Conservation (phyloP, 2,888 invertebrate genomes). For the Drosophila peninsularis region DNA sequence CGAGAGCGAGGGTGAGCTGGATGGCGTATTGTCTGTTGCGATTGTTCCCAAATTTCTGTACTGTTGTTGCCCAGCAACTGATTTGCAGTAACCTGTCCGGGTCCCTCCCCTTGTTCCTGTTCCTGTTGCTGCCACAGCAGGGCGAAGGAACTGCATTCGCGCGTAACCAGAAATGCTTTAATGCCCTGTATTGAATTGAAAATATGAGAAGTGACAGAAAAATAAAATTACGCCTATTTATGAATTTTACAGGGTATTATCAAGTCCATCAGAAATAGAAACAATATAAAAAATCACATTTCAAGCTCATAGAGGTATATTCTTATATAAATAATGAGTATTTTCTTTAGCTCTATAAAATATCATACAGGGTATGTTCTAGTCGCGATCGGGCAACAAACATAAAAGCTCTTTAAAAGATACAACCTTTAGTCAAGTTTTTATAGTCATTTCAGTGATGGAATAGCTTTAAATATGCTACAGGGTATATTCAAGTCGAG, state of each 20-base stretch:
- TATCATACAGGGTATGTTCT: neutral
- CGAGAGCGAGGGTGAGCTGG: constrained; percentile 17
- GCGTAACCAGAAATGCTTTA: constrained; percentile 36
- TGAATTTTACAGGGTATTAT: no score
- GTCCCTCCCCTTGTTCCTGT: neutral
- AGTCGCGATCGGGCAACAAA: neutral
- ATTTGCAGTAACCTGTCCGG: constrained; percentile 10
- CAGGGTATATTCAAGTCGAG: neutral
- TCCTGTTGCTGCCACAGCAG: neutral
- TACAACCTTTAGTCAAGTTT: no score
- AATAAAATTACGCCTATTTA: no score
- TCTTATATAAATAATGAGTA: no score
- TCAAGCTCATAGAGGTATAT: no score
- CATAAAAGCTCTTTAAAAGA: neutral
- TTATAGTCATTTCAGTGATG: neutral
- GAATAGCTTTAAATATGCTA: neutral
- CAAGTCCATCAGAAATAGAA: no score
- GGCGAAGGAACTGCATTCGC: constrained; percentile 39
- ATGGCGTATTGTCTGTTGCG: constrained; percentile 45
- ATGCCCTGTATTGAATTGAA: constrained; percentile 1
- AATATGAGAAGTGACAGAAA: neutral
- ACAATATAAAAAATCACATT: no score
- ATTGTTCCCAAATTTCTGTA: constrained; percentile 40
- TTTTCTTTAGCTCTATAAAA: no score
- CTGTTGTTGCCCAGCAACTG: constrained; percentile 47